Base-by-base conservation (phyloP, 1,140 invertebrate species). In the Cotesia glomerata region DNA sequence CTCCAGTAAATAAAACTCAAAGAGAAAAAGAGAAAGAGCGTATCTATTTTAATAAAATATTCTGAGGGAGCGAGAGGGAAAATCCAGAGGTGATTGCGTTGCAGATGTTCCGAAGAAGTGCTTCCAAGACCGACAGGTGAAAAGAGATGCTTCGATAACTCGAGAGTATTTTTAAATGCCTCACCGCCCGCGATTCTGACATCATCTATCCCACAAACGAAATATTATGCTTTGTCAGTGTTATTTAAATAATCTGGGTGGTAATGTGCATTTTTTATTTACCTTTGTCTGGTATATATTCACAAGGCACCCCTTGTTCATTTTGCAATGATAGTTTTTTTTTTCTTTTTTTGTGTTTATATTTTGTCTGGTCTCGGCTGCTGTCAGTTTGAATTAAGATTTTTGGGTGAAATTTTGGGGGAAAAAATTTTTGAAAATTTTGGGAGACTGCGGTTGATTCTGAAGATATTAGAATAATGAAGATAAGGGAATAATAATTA, bases 61-160 rank as follows among this genome's bases (percentile, higher is more conserved):
- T 26, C 26, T 3, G 35, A 62, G 59, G 13, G 5, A 62, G n/a
- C 4, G 5, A 62, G 26, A 5, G 35, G 59, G 35, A 35, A n/a
- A 62, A 36, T 13, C 5, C 8, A 77, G 78, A 79, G 75, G 77
- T 80, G 78, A 84, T 83, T 80, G 80, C 76, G 63, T 51, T 74
- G 84, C 85, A 86, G 85, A 85, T 87, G 85, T 85, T 72, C 54
- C 52, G 14, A 75, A 69, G 54, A 62, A 65, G 32, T 45, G 11
- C 39, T 45, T 45, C 39, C 39, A 45, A 45, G 39, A 45, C 39
- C 71, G 69, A 32, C 73, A 87, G 84, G 84, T 86, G 85, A 84
- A 72, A 67, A 76, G 83, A 79, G 76, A 84, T 85, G 83, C 82
- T 85, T 85, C 81, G 79, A 81, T 85, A 81, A 79, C 68, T 74